phyloP scores from a whole-genome alignment of 2,888 invertebrate species.

The Nemotelus pantherinus region DNA sequence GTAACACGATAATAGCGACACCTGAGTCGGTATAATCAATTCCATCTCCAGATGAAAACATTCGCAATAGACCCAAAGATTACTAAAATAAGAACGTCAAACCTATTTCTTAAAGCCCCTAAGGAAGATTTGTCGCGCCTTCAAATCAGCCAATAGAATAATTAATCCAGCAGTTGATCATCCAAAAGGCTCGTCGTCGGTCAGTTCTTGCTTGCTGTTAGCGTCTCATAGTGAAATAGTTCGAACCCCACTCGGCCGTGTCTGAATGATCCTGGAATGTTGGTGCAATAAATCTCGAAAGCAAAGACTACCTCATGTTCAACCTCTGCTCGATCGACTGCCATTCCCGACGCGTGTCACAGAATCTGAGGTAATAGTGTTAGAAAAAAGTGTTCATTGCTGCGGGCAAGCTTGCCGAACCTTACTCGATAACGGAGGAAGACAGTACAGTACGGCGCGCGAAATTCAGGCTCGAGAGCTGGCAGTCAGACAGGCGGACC shows the following conservation, averaged over 20 bases:
- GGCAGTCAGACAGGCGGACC: background rate
- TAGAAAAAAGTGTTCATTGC: conserved; percentile 2
- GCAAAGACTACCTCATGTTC: conserved; percentile 16
- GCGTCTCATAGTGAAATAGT: background rate
- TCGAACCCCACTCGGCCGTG: background rate
- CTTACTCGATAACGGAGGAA: background rate
- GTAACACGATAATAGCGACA: no score
- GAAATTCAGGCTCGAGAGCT: background rate
- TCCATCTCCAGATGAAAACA: no score
- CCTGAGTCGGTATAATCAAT: no score
- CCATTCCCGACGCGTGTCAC: background rate
- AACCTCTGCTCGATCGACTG: conserved; percentile 1
- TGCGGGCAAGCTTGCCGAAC: conserved; percentile 1
- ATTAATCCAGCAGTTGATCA: background rate
- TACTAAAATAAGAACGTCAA: no score
- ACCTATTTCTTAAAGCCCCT: no score
- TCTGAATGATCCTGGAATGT: background rate
- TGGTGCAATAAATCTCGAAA: conserved; percentile 10
- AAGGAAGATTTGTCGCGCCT: background rate
- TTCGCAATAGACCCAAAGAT: no score
- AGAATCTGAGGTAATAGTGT: conserved; percentile 3
- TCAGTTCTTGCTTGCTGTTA: background rate
- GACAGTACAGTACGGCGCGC: background rate
- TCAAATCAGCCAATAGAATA: background rate
- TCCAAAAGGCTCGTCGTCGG: background rate